These are phyloP conservation scores for Automeris io DNA, from an alignment of 2,888 invertebrate genomes.

Conservation along the genomic window DNA sequence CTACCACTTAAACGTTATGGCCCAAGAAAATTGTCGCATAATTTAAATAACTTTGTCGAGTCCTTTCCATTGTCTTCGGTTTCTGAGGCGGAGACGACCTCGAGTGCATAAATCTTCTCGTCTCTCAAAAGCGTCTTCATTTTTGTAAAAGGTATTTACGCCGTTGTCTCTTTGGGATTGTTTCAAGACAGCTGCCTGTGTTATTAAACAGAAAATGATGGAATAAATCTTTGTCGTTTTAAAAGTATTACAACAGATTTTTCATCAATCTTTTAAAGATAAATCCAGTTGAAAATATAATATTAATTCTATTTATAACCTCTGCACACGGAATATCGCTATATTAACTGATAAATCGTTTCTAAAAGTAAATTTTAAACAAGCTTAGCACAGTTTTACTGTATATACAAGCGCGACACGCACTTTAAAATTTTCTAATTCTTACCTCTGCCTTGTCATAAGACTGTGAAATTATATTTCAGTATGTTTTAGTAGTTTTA, in stretches of 20 bases:
- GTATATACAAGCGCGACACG: no score
- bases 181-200: conserved; percentile 20
- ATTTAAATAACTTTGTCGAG: conserved; percentile 68
- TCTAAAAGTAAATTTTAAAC: no score
- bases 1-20: conserved; percentile 60
- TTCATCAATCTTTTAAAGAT: no score
- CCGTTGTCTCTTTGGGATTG: conserved; percentile 25
- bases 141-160: conserved; percentile 34
- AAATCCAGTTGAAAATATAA: no score
- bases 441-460: no score
- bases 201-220: conserved; percentile 23
- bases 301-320: no score
- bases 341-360: no score
- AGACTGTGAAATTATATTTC: no score
- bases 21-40: conserved; percentile 68
- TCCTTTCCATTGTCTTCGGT: conserved; percentile 52
- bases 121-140: conserved; percentile 36
- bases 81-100: conserved; percentile 37
- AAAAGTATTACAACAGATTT: neutral
- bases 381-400: no score
- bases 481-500: no score
- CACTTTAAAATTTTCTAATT: no score
- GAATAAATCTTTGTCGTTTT: neutral
- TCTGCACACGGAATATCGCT: no score
- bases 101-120: conserved; percentile 54